Evolutionary conservation across 92 coral and sea anemone genomes (phyloP).

Genomic region (Phenganax subtilis): DNA sequence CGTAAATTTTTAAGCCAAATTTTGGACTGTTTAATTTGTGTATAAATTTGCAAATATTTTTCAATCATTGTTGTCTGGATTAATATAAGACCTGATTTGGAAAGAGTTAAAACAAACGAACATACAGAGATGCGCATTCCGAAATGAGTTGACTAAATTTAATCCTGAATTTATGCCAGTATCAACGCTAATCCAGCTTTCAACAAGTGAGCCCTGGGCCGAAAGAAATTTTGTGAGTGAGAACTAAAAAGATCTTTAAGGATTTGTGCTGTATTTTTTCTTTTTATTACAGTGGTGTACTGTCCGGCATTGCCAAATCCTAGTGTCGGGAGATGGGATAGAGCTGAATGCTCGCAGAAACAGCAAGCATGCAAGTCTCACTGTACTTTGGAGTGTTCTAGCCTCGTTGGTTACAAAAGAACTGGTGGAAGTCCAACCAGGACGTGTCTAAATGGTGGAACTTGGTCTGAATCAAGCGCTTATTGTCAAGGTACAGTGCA

Average conservation of each 20-base stretch:
- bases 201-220: no score
- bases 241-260: not conserved
- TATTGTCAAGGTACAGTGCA: conserved; percentile 69
- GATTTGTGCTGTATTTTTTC: not conserved
- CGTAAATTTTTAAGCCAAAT: no score
- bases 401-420: conserved; percentile 57
- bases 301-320: conserved; percentile 70
- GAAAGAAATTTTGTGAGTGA: no score
- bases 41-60: no score
- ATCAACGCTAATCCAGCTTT: not conserved
- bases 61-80: no score
- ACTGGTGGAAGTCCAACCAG: conserved; percentile 59
- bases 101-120: no score
- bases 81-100: no score
- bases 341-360: conserved; percentile 64
- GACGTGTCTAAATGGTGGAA: conserved; percentile 66
- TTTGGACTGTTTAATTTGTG: no score
- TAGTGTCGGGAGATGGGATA: conserved; percentile 71
- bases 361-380: conserved; percentile 61
- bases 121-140: no score
- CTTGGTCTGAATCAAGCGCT: conserved; percentile 73
- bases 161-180: no score
- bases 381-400: conserved; percentile 73
- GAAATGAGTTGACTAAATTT: no score
- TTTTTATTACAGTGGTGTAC: conserved; percentile 52